Conservation (phyloP, 2,797 vertebrate genomes). For the Threskiornis aethiopicus region DNA sequence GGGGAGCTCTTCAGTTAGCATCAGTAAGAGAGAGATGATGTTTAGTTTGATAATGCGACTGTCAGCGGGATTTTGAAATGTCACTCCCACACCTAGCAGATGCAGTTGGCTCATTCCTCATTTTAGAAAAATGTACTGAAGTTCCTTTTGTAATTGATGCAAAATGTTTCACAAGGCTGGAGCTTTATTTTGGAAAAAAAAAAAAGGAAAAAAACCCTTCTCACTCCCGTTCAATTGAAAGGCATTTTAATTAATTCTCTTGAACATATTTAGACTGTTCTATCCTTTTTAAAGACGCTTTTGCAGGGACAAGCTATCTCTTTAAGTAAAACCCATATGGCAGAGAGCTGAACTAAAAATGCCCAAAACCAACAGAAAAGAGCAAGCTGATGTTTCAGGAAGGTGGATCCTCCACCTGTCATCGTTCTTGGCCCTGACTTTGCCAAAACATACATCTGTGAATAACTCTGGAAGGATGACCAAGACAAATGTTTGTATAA, state of each 20-base stretch:
- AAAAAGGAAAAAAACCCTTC: neutral
- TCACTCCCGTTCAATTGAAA: neutral
- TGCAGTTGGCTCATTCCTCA: slow-evolving; percentile 23
- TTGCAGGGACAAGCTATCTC: neutral
- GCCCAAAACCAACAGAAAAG: neutral
- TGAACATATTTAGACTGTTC: slow-evolving; percentile 12
- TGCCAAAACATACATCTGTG: neutral
- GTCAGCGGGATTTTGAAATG: slow-evolving; percentile 60
- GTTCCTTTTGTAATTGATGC: slow-evolving; percentile 45
- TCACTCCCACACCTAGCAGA: slow-evolving; percentile 66
- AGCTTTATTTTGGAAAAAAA: neutral
- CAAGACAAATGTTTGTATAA: neutral
- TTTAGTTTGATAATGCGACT: slow-evolving; percentile 18
- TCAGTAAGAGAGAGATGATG: neutral
- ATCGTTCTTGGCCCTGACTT: neutral
- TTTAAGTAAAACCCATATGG: neutral
- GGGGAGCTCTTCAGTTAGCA: neutral
- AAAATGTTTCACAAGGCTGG: slow-evolving; percentile 16
- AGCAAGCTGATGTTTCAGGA: neutral
- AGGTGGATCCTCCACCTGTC: neutral
- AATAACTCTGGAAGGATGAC: neutral
- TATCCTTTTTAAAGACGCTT: neutral
- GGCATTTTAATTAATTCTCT: neutral
- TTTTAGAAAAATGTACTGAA: slow-evolving; percentile 36
- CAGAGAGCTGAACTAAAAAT: neutral